Base-by-base conservation (phyloP, 2,113 vertebrate species). In the Rattus rattus region DNA sequence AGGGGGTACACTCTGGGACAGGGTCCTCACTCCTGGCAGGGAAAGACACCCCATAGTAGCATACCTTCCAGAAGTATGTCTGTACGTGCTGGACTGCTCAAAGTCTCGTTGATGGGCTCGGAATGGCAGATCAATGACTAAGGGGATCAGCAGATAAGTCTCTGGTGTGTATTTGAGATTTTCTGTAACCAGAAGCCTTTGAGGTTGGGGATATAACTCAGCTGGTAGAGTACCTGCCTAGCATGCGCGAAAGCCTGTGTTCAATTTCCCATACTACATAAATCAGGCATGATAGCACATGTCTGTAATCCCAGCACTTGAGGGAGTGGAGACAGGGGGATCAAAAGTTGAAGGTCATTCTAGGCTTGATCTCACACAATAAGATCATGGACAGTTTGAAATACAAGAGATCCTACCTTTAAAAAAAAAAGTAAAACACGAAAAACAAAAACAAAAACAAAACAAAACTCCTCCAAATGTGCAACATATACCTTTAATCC, bases 21-120 rank as follows among this genome's bases (percentile, higher is more conserved):
- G 24, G 26, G 73, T 28, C 56, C 63, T 72, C 67, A 28, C 20
- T n/a, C n/a, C 54, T 10, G 20, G 16, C 79, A 33, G 63, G 47
- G 52, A 26, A 75, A 39, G 12, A 13, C 17, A 7, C 33, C 72
- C 14, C 47, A 75, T 1, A 7, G 33, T 0, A 1, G 11, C 43
- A 72, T 47, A 28, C 17, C 84, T 79, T 80, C 77, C 12, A 39
- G 83, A 75, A 84, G 67, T 69, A 6, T 16, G 1, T 4, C 47
- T 88, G 2, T 72, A 39, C 7, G 47, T 36, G 33, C 63, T 17
- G 17, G 52, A 17, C 5, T 43, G 4, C 11, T 24, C 80, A 24
- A 54, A 36, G 69, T 6, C 19, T 47, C 84, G 1, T 0, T 0
- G 3, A 36, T 61, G 70, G 69, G 49, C 56, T 85, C 8, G 56